Conservation (phyloP, 2,888 invertebrate species). For the Zaprionus bogoriensis region DNA sequence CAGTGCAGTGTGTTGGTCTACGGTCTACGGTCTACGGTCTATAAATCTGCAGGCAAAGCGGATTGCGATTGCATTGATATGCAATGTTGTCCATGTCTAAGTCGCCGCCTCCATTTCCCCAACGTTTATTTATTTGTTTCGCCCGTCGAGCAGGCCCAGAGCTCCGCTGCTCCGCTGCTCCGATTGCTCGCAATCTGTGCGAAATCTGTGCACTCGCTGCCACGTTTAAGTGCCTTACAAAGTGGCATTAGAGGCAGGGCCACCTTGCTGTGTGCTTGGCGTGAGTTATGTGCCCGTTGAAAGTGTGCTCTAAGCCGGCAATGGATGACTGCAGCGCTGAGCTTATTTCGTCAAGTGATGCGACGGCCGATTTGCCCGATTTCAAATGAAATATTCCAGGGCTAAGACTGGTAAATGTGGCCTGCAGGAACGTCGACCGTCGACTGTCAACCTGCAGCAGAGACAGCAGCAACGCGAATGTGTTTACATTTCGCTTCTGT, state of each 20-base stretch:
- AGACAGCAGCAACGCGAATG: constrained; percentile 22
- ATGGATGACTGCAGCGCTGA: constrained; percentile 8
- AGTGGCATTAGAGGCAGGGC: constrained; percentile 46
- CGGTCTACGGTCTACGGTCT: no score
- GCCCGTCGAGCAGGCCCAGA: constrained; percentile 26
- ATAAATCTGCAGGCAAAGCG: constrained; percentile 72
- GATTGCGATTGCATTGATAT: constrained; percentile 73
- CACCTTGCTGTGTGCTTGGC: constrained; percentile 35
- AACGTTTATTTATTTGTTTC: constrained; percentile 63
- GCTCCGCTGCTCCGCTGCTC: not conserved
- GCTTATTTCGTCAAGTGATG: constrained; percentile 6
- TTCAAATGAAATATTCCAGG: not conserved
- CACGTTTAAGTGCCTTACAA: constrained; percentile 44
- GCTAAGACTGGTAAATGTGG: not conserved
- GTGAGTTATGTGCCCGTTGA: constrained; percentile 43
- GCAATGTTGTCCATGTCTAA: constrained; percentile 59
- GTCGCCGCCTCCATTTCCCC: constrained; percentile 11
- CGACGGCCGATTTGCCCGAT: not conserved
- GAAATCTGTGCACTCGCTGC: constrained; percentile 41
- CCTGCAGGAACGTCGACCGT: no score
- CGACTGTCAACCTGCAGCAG: no score
- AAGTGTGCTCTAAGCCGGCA: constrained; percentile 7
- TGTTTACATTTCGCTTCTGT: constrained; percentile 40
- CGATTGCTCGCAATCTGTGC: constrained; percentile 40
- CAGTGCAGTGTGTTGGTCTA: constrained; percentile 39